phyloP scores from a whole-genome alignment of 1,140 invertebrate species.

The Parasteatoda tepidariorum region DNA sequence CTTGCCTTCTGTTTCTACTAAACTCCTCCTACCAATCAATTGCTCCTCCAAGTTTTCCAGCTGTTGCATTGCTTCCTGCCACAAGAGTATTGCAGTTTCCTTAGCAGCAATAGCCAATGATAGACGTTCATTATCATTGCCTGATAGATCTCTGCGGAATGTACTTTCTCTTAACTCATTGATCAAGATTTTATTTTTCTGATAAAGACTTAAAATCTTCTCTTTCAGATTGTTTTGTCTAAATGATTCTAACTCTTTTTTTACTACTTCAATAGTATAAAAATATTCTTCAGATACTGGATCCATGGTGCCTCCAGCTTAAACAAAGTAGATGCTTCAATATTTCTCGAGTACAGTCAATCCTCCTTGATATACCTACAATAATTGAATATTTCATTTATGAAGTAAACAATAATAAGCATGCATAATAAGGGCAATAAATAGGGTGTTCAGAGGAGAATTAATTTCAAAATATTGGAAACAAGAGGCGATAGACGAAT shows the following conservation, averaged over 20 bases:
- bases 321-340: no score
- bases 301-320: no score
- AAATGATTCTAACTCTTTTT: conserved; percentile 5
- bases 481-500: no score
- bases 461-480: no score
- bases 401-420: no score
- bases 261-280: conserved; percentile 12
- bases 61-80: conserved; percentile 23
- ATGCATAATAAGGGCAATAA: no score
- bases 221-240: conserved; percentile 17
- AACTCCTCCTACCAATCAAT: conserved; percentile 28
- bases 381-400: no score
- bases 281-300: conserved; percentile 29
- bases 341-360: no score
- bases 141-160: background rate
- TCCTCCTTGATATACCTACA: no score
- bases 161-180: conserved; percentile 31
- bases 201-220: conserved; percentile 21
- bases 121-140: background rate
- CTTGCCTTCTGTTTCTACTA: background rate
- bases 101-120: background rate
- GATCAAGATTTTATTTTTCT: conserved; percentile 21
- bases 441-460: no score
- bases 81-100: conserved; percentile 30
- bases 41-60: conserved; percentile 26